Percentiles rank a stretch among this genome's conserved stretches.
Evolutionary conservation across 2,797 vertebrate genomes (phyloP).

Genomic region (Micromesistius poutassou): DNA sequence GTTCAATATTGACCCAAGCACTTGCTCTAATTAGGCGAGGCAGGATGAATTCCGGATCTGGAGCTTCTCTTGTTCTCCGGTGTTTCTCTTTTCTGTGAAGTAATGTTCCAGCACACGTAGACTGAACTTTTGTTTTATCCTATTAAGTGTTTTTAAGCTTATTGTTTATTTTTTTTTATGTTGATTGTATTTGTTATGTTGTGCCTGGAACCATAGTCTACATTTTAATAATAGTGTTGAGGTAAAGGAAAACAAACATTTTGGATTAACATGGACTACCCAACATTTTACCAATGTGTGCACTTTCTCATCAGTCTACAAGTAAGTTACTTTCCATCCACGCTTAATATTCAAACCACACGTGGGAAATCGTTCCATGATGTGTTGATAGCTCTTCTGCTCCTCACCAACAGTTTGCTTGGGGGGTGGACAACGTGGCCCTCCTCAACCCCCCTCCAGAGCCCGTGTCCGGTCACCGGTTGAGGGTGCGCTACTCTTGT

Average conservation of each 20-base stretch:
- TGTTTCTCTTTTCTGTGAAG: conserved; percentile 12
- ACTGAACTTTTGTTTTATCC: not conserved
- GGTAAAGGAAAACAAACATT: not conserved
- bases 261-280: conserved; percentile 46
- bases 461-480: conserved; percentile 43
- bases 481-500: conserved; percentile 70
- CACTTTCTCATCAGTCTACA: conserved; percentile 51
- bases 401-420: conserved; percentile 39
- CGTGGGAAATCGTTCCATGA: not conserved
- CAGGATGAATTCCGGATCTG: conserved; percentile 73
- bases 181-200: not conserved
- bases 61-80: not conserved
- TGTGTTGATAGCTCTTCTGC: not conserved
- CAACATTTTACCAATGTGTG: conserved; percentile 21
- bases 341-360: not conserved
- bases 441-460: conserved; percentile 72
- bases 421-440: conserved; percentile 48
- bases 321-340: conserved; percentile 46
- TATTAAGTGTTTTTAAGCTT: not conserved
- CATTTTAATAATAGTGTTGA: conserved; percentile 14
- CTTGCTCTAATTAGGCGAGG: conserved; percentile 41
- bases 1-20: conserved; percentile 69
- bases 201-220: not conserved
- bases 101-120: not conserved
- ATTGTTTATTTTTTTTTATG: not conserved